Base-by-base conservation (phyloP, 2,888 invertebrate genomes). In the Neoascia interrupta region DNA sequence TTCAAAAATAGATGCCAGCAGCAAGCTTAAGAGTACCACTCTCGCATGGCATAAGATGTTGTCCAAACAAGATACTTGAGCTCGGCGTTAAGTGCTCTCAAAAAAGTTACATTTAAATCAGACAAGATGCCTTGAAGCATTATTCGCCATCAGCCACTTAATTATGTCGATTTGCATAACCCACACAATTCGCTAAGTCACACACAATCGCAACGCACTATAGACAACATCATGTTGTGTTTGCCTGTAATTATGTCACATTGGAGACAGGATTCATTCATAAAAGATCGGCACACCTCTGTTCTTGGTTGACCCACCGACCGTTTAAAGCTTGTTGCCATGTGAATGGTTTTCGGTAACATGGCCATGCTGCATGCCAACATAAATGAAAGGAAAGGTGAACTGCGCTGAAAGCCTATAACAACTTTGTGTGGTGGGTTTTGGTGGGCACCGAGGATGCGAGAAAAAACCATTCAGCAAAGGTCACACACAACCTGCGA, bases 381-480 rank as follows among this genome's bases (percentile, higher is more conserved):
- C 6, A 36, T 31, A 19, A 43, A 75, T 43, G 56, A 63, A 75
- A 61, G 75, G 43, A 75, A 69, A 75, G 63, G 69, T 69, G 69
- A 75, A 75, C 51, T 58, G 56, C 41, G n/a, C n/a, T n/a, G n/a
- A n/a, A n/a, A n/a, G n/a, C n/a, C n/a, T n/a, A n/a, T n/a, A n/a
- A n/a, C n/a, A n/a, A n/a, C n/a, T n/a, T n/a, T n/a, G n/a, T n/a
- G n/a, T n/a, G n/a, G n/a, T n/a, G n/a, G n/a, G n/a, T 28, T 34
- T 47, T 3, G 18, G 56, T 10, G 8, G 21, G 15, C 43, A 37
- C 43, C 23, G 11, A 47, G 6, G 45, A 37, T 34, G 2, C n/a
- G n/a, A 31, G 13, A 26, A 11, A 70, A 21, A 36, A 43, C 1
- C 34, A 73, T 56, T 45, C n/a, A 51, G 45, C 64, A 60, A 34